phyloP scores from a whole-genome alignment of 2,113 vertebrate species.

The Zingel zingel region DNA sequence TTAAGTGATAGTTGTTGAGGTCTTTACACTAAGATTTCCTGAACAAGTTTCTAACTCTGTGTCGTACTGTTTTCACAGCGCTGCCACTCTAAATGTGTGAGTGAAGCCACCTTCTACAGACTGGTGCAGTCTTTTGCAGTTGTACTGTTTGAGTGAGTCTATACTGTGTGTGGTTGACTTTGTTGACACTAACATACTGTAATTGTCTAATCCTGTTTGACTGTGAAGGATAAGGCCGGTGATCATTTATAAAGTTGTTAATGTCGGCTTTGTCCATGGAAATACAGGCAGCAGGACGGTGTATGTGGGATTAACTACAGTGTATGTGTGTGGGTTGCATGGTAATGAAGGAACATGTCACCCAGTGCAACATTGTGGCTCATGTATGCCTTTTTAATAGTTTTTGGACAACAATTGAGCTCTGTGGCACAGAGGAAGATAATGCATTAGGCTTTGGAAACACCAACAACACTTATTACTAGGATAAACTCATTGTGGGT shows the following conservation, averaged over 20 bases:
- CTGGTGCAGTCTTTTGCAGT: constrained; percentile 98
- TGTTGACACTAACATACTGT: neutral
- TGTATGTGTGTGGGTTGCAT: neutral
- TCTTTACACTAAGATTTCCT: neutral
- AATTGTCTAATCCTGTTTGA: neutral
- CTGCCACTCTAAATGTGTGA: constrained; percentile 96
- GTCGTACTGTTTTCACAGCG: constrained; percentile 85
- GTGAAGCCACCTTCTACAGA: constrained; percentile 95
- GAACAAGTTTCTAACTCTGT: neutral
- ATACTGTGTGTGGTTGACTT: neutral
- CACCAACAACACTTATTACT: neutral
- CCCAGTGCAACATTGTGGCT: neutral
- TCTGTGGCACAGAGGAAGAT: neutral
- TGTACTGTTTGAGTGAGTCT: constrained; percentile 97
- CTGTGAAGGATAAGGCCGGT: neutral
- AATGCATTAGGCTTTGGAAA: no score
- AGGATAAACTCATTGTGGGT: neutral
- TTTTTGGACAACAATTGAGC: neutral
- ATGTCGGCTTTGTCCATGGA: constrained; percentile 1
- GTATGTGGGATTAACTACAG: neutral
- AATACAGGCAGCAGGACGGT: neutral
- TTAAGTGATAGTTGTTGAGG: neutral
- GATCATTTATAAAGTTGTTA: neutral
- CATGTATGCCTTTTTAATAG: neutral
- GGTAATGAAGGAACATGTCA: neutral